Percentiles rank a stretch among this genome's conserved stretches.
Conservation (phyloP, 2,113 vertebrate species). For the Taxidea taxus region DNA sequence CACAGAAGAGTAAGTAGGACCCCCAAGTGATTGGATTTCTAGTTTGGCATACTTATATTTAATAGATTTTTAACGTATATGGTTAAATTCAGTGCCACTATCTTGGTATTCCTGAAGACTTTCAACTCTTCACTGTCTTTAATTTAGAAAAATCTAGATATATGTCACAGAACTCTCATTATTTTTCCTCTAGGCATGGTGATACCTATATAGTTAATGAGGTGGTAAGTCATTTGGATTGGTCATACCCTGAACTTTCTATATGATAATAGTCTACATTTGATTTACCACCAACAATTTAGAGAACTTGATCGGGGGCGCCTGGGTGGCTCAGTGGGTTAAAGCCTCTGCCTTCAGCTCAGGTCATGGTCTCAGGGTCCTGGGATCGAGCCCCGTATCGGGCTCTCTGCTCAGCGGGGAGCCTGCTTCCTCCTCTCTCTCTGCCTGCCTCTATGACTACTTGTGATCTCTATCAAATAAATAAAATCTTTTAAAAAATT, state of each 20-base stretch:
- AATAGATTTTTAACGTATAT: background rate
- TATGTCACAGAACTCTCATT: background rate
- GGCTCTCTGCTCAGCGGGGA: too few species aligned
- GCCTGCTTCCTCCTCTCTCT: too few species aligned
- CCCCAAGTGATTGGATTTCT: background rate
- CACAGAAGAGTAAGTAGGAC: background rate
- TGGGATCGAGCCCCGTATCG: too few species aligned
- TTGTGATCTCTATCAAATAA: too few species aligned
- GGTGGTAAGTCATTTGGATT: background rate
- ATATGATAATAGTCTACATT: background rate
- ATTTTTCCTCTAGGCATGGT: conserved; percentile 28
- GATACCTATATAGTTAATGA: conserved; percentile 39
- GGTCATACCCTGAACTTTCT: background rate
- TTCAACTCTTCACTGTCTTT: conserved; percentile 2
- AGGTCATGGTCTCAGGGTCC: too few species aligned
- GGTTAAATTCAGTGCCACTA: background rate
- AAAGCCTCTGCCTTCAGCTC: too few species aligned
- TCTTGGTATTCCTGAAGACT: background rate
- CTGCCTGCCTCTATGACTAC: too few species aligned
- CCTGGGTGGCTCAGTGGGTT: too few species aligned
- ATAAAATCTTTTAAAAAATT: too few species aligned
- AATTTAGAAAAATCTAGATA: conserved; percentile 7
- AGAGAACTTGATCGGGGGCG: background rate
- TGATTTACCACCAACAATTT: conserved; percentile 29
- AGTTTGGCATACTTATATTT: background rate